phyloP scores from a whole-genome alignment of 2,888 invertebrate species.

The Apodemia hepburni region DNA sequence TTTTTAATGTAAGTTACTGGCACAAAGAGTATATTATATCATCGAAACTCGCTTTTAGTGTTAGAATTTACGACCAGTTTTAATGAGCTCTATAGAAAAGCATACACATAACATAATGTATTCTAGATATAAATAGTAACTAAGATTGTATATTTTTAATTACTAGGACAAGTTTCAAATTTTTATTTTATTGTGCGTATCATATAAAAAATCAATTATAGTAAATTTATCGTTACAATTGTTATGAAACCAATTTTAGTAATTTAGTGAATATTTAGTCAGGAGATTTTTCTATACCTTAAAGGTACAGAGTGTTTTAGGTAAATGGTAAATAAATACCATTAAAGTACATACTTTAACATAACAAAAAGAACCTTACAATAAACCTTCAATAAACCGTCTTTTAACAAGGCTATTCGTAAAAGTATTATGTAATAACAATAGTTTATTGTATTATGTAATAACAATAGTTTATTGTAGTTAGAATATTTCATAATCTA shows the following conservation, averaged over 20 bases:
- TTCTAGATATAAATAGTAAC: background rate
- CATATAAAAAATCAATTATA: background rate
- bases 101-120: background rate
- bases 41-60: background rate
- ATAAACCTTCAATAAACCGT: background rate
- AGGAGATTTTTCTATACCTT: background rate
- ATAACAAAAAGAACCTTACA: background rate
- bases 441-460: too few relatives aligned
- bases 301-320: background rate
- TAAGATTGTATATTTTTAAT: background rate
- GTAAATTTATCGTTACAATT: background rate
- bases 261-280: background rate
- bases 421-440: background rate
- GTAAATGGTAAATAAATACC: too few relatives aligned
- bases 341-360: too few relatives aligned
- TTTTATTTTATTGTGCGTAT: background rate
- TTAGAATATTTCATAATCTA: background rate
- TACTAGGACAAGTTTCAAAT: background rate
- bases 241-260: background rate
- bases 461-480: background rate
- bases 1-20: background rate
- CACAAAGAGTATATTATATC: background rate
- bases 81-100: background rate
- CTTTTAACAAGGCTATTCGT: background rate
- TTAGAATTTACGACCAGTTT: constrained; percentile 2